Base-by-base conservation (phyloP, 64 coral and sea anemone species). In the Acropora yongei region DNA sequence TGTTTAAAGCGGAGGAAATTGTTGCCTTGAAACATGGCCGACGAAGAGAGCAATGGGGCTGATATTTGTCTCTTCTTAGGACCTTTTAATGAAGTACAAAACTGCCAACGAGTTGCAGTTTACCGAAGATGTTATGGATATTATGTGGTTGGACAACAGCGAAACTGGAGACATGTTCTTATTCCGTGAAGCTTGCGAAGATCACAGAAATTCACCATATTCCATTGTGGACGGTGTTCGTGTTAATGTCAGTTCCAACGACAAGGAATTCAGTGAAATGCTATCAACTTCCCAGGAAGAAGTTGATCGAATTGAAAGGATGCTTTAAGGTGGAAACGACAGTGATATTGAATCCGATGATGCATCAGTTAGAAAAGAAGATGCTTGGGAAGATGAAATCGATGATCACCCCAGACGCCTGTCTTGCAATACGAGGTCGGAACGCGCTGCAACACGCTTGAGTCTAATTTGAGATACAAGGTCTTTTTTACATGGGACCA, bases 1-100 rank as follows among this genome's bases (percentile, higher is more conserved):
- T 66, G 5, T 91, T 91, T 43, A 42, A 19, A 20, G 18, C 90
- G n/a, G 16, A 57, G 51, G 90, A 92, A 44, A 72, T 86, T 72
- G 50, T 86, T 61, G 90, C 90, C 47, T 47, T 92, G 65, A 86
- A 86, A 49, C 81, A 92, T 18, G 47, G 19, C 49, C 80, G 90
- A 16, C 49, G 72, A 57, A 92, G 81, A n/a, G 80, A 77, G 5
- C 80, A 85, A 45, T 86, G 43, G 10, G 65, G 65, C 45, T 91
- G 84, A 63, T 90, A 80, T 71, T 43, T 90, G 57, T 60, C 61
- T 49, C 57, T 90, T 47, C 20, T 90, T 68, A 90, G 57, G 88
- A 90, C 63, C 53, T 81, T 43, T 57, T 80, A 5, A 41, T 89
- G 3, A 68, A 4, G 75, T 57, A 76, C 47, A 88, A 39, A 76